Conservation (phyloP, 2,797 vertebrate species). For the Lutjanus argentimaculatus region DNA sequence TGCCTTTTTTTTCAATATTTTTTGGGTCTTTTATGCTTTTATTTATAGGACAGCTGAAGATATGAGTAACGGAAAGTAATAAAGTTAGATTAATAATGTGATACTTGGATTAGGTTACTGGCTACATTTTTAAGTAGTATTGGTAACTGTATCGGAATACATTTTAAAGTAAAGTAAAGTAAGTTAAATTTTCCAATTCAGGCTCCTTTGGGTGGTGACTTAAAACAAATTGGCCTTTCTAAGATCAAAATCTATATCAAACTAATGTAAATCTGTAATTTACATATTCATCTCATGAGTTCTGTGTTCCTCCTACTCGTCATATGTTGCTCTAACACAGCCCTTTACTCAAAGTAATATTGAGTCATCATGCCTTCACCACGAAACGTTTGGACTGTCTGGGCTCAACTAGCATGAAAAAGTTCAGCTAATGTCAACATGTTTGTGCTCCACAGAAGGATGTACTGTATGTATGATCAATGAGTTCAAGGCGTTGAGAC, state of each 20-base stretch:
- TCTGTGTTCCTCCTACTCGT: slow-evolving; percentile 55
- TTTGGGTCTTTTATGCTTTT: too few relatives aligned
- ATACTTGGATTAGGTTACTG: too few relatives aligned
- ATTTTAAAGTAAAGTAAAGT: not conserved
- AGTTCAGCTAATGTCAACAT: slow-evolving; percentile 22
- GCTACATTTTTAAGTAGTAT: too few relatives aligned
- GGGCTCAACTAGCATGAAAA: not conserved
- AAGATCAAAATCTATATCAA: slow-evolving; percentile 17
- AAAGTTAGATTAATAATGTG: too few relatives aligned
- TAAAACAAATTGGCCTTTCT: slow-evolving; percentile 10
- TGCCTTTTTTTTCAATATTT: too few relatives aligned
- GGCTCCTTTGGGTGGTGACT: not conserved
- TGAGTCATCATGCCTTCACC: slow-evolving; percentile 51
- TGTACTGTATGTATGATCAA: slow-evolving; percentile 11
- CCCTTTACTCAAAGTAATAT: slow-evolving; percentile 23
- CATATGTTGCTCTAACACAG: slow-evolving; percentile 35
- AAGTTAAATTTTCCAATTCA: not conserved
- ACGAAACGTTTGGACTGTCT: not conserved
- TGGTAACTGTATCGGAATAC: not conserved
- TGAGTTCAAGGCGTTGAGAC: slow-evolving; percentile 22
- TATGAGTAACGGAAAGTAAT: too few relatives aligned
- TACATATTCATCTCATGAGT: slow-evolving; percentile 43
- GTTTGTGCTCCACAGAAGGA: slow-evolving; percentile 19
- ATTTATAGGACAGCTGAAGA: too few relatives aligned
- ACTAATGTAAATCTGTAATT: slow-evolving; percentile 42